phyloP scores from a whole-genome alignment of 2,888 invertebrate species.

The Pammene fasciana region DNA sequence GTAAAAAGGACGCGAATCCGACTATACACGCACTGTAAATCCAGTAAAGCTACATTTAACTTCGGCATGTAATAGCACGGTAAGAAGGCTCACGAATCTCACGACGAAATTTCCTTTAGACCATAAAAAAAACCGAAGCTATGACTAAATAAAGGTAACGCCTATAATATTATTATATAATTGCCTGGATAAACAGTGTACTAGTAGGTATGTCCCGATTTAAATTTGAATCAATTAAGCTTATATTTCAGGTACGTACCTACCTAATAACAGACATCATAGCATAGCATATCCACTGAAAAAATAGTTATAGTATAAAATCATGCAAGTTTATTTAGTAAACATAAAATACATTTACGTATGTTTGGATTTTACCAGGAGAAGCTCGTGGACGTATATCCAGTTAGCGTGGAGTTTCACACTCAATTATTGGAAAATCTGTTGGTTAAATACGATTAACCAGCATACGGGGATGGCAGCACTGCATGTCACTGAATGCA shows the following conservation, averaged over 20 bases:
- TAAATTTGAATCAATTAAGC: too few relatives aligned
- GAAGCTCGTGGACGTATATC: slow-evolving; percentile 11
- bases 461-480: slow-evolving; percentile 35
- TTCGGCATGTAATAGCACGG: slow-evolving; percentile 29
- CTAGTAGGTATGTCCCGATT: too few relatives aligned
- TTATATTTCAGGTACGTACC: too few relatives aligned
- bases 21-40: slow-evolving; percentile 32
- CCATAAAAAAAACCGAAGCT: slow-evolving; percentile 3
- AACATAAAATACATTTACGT: not conserved
- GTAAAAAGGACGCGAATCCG: slow-evolving; percentile 54
- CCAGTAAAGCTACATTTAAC: slow-evolving; percentile 39
- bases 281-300: too few relatives aligned
- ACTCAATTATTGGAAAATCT: slow-evolving; percentile 64
- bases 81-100: slow-evolving; percentile 2
- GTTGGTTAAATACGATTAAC: slow-evolving; percentile 51
- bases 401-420: slow-evolving; percentile 49
- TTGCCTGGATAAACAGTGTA: not conserved
- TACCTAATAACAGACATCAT: too few relatives aligned
- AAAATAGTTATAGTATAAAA: too few relatives aligned
- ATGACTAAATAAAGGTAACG: not conserved
- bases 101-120: slow-evolving; percentile 8
- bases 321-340: not conserved
- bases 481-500: slow-evolving; percentile 36
- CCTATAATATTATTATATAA: not conserved
- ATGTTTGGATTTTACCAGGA: not conserved